These are phyloP conservation scores for Callorhinus ursinus DNA, from an alignment of 2,113 vertebrate genomes.

Conservation along the genomic window DNA sequence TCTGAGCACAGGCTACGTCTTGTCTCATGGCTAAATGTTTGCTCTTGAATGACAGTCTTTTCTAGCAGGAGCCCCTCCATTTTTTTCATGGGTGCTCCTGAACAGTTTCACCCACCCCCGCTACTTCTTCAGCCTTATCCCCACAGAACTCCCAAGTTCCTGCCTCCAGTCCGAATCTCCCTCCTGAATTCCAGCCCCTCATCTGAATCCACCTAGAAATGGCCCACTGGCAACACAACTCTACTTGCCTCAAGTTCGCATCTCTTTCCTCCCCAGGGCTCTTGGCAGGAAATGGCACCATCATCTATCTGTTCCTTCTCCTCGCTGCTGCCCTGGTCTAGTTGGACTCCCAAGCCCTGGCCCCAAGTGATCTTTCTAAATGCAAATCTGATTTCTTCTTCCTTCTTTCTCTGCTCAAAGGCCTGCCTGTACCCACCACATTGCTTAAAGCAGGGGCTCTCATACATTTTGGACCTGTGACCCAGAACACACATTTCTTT, in stretches of 20 bases:
- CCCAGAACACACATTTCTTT: neutral
- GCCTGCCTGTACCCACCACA: neutral
- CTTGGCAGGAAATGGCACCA: neutral
- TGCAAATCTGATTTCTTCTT: neutral
- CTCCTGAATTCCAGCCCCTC: neutral
- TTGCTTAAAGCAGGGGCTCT: neutral
- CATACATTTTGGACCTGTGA: neutral
- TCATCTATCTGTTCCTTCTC: neutral
- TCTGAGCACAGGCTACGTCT: neutral
- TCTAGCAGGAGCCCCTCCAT: neutral
- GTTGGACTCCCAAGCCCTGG: neutral
- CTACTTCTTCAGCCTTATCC: neutral
- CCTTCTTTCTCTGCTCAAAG: neutral
- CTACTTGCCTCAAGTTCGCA: neutral
- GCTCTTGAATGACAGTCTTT: neutral
- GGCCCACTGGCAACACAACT: neutral
- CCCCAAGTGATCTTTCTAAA: neutral
- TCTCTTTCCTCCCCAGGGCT: neutral
- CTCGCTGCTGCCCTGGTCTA: neutral
- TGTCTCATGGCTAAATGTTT: neutral
- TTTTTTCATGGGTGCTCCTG: neutral
- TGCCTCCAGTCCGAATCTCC: neutral
- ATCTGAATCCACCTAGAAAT: neutral
- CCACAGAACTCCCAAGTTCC: neutral
- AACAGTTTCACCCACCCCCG: neutral